These are phyloP conservation scores for Heliconius cydno DNA, from an alignment of 2,888 invertebrate genomes.

Conservation along the genomic window DNA sequence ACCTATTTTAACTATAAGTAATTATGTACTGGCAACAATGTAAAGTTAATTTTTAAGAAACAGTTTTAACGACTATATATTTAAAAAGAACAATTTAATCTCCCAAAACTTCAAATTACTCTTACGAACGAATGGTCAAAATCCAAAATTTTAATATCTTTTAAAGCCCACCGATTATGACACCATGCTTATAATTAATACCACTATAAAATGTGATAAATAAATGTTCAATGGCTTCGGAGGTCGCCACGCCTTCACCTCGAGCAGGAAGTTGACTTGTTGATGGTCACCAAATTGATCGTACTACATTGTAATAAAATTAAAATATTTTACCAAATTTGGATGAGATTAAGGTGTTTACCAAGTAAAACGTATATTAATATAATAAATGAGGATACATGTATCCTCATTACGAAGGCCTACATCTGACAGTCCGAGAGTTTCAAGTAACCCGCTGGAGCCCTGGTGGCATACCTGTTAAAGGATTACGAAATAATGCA, in stretches of 20 bases:
- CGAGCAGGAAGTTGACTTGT: slow-evolving; percentile 14
- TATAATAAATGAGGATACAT: not conserved
- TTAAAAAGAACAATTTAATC: not conserved
- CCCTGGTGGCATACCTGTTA: too few relatives aligned
- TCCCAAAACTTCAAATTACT: not conserved
- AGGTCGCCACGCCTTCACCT: slow-evolving; percentile 4
- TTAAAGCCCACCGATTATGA: slow-evolving; percentile 2
- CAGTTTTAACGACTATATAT: too few relatives aligned
- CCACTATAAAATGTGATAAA: slow-evolving; percentile 19
- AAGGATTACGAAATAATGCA: too few relatives aligned
- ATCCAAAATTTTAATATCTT: not conserved
- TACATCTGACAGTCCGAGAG: too few relatives aligned
- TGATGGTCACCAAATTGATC: slow-evolving; percentile 1
- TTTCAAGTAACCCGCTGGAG: too few relatives aligned
- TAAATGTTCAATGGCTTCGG: not conserved
- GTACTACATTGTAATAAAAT: not conserved
- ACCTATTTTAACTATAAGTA: too few relatives aligned
- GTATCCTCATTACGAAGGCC: too few relatives aligned
- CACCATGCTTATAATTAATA: not conserved
- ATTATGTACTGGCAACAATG: too few relatives aligned
- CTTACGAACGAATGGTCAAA: not conserved
- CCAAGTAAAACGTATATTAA: not conserved
- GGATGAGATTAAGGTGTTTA: not conserved
- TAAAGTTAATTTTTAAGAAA: too few relatives aligned
- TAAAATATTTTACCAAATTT: slow-evolving; percentile 10